Evolutionary conservation across 1,140 invertebrate genomes (phyloP).

Genomic region (Caenorhabditis brenneri): DNA sequence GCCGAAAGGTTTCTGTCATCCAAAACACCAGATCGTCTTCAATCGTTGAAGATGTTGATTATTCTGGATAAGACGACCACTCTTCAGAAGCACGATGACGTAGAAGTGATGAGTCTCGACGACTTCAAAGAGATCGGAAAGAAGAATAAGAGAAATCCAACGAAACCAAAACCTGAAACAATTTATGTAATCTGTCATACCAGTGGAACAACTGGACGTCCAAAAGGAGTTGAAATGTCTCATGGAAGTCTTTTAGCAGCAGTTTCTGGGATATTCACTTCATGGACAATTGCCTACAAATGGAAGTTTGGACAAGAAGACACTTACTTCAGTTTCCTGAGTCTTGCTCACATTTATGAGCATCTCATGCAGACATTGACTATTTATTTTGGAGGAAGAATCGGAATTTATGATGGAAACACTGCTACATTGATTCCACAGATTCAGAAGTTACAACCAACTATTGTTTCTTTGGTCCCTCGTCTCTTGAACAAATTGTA

Average conservation of each 20-base stretch:
- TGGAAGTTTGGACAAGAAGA: conserved; percentile 30
- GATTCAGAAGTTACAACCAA: conserved; percentile 71
- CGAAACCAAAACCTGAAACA: conserved; percentile 81
- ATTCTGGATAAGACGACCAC: conserved; percentile 42
- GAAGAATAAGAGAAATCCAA: conserved; percentile 18
- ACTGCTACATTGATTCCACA: conserved; percentile 72
- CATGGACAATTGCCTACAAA: conserved; percentile 56
- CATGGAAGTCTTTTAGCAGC: conserved; percentile 88
- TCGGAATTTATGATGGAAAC: conserved; percentile 73
- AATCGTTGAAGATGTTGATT: conserved; percentile 56
- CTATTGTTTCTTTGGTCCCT: conserved; percentile 73
- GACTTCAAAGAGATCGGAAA: conserved; percentile 54
- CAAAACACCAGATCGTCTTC: conserved; percentile 44
- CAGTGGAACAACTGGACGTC: conserved; percentile 86
- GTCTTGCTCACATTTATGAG: conserved; percentile 63
- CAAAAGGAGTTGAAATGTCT: conserved; percentile 94
- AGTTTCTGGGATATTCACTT: conserved; percentile 76
- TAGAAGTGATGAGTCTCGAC: conserved; percentile 3
- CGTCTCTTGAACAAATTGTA: conserved; percentile 73
- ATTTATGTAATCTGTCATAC: conserved; percentile 94
- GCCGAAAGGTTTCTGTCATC: conserved; percentile 51
- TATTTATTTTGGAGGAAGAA: conserved; percentile 65
- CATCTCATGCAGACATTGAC: conserved; percentile 70
- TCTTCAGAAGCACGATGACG: conserved; percentile 16
- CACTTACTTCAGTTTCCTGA: conserved; percentile 63